Evolutionary conservation across 2,888 invertebrate species (phyloP), one percentile per base, ranked within the genome.

Genomic region (Aquatica leii): DNA sequence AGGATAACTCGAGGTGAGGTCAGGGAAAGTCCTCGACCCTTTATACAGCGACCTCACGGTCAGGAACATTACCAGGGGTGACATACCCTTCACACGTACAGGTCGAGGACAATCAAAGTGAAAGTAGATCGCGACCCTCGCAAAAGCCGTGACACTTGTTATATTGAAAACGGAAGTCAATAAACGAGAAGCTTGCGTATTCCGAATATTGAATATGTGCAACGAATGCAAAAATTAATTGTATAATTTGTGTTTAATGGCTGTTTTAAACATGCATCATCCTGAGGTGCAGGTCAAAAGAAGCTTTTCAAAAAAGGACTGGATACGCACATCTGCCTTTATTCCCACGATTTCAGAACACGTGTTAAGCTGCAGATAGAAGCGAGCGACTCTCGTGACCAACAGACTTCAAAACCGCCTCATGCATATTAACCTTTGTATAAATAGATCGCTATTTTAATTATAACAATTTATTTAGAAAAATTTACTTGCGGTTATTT

Each of bases 281-380:
- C 46, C 56, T 41, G 59, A 64, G 56, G 64, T 59, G 24, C 59
- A 54, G 64, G 64, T 59, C 64, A 64, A 64, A 64, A 56, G 55
- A 59, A 59, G 60, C 58, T 54, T 73, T 72, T 73, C 46, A 72
- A 73, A 67, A 72, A 68, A 66, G 60, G 59, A 65, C 65, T 62
- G 55, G 62, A 67, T 71, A 70, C 69, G 74, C 77, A 77, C 80
- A 79, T 78, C 80, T 79, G 79, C 79, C 75, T 76, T 78, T 78
- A 78, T 79, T 80, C 79, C 79, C 79, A 79, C 80, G 79, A 75
- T 78, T 72, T 66, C 65, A 67, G 74, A 78, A 80, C 80, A 80
- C 79, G 79, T 80, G 80, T 80, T 77, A 70, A 63, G 70, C 71
- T 65, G 69, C 11, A 18, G 65, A 69, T 65, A 69, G 73, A 67